Conservation (phyloP, 2,113 vertebrate species). For the Neogale vison region DNA sequence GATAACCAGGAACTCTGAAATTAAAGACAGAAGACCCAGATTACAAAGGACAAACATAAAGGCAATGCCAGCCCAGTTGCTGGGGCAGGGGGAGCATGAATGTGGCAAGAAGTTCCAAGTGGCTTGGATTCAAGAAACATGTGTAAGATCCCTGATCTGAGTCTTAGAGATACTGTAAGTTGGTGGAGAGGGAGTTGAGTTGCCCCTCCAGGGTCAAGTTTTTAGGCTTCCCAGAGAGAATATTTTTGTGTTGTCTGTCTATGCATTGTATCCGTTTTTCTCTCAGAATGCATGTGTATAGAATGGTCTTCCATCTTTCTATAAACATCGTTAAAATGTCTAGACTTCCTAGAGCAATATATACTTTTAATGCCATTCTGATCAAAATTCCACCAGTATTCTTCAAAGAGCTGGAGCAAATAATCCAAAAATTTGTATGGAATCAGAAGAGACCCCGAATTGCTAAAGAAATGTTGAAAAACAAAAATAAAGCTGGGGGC, state of each 20-base stretch:
- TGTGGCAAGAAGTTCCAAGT: accelerated
- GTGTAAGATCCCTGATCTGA: neutral
- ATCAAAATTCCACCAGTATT: too few relatives aligned
- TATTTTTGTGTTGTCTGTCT: neutral
- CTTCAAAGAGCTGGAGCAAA: too few relatives aligned
- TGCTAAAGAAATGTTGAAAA: too few relatives aligned
- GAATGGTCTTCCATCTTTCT: too few relatives aligned
- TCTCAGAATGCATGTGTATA: neutral
- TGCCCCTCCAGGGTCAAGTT: accelerated
- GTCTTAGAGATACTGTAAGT: neutral
- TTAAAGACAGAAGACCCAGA: neutral
- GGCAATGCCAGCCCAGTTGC: too few relatives aligned
- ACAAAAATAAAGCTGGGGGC: too few relatives aligned
- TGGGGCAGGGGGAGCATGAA: accelerated
- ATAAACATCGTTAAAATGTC: too few relatives aligned
- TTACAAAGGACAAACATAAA: neutral
- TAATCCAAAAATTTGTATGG: too few relatives aligned
- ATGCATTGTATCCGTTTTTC: neutral
- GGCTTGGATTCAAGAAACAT: neutral
- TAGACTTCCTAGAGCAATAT: too few relatives aligned
- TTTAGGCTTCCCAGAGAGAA: neutral
- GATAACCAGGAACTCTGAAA: neutral
- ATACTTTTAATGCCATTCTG: too few relatives aligned
- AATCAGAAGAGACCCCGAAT: too few relatives aligned
- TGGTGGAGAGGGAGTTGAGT: neutral